phyloP scores from a whole-genome alignment of 2,888 invertebrate genomes.

The Apamea crenata region DNA sequence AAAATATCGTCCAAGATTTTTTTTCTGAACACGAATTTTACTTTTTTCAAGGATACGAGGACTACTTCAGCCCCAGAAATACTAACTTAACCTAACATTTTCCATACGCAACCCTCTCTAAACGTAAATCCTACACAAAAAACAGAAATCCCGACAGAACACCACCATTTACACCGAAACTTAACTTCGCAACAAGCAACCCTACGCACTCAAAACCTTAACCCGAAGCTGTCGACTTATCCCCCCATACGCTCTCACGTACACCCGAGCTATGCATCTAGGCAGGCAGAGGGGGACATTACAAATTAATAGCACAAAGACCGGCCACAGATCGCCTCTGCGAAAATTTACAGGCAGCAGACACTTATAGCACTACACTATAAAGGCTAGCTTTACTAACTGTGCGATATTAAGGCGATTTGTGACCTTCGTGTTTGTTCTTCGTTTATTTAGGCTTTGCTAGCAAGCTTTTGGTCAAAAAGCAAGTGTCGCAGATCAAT shows the following conservation, averaged over 20 bases:
- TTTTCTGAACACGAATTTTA: background rate
- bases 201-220: constrained; percentile 53
- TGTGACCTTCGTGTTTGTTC: constrained; percentile 53
- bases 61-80: background rate
- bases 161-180: background rate
- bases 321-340: constrained; percentile 88
- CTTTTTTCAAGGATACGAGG: background rate
- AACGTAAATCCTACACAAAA: background rate
- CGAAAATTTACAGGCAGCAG: constrained; percentile 89
- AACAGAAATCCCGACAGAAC: background rate
- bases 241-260: constrained; percentile 73
- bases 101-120: no score
- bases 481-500: background rate
- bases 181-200: constrained; percentile 42
- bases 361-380: constrained; percentile 83
- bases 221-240: constrained; percentile 72
- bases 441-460: constrained; percentile 37
- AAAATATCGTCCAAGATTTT: background rate
- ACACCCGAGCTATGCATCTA: constrained; percentile 80
- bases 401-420: constrained; percentile 71
- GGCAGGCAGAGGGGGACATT: constrained; percentile 84
- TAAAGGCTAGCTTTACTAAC: constrained; percentile 74
- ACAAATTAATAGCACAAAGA: constrained; percentile 91
- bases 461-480: background rate
- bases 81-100: background rate